Evolutionary conservation across 2,113 vertebrate genomes (phyloP), one percentile per base, ranked within the genome.

Genomic region (Illadopsis cleaveri): DNA sequence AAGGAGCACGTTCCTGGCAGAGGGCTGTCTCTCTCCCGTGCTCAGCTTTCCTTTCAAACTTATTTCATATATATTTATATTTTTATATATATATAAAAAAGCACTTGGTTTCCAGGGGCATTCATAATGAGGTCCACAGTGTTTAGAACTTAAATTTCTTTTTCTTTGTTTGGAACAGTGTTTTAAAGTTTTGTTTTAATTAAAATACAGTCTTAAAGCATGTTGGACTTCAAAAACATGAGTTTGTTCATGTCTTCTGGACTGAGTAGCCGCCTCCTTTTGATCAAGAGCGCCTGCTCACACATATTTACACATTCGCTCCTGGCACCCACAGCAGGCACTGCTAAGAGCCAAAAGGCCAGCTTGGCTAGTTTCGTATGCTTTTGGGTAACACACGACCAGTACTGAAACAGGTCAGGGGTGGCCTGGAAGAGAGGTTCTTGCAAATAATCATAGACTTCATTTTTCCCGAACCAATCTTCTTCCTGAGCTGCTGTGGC

Each of bases 241-340:
- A 99, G 99, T 96, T 99, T 99, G 98, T 99, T 99, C 99, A 99
- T 99, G 91, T 99, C 99, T 97, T 99, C 99, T 4, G 98, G 98
- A 64, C 99, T 99, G 72, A 99, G 99, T 94, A 99, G 99, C 65
- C 99, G 98, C 97, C 98, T 98, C 98, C 98, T 98, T 97, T 99
- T 99, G 98, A 99, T 99, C 7, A 99, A 98, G 96, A 99, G 98
- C 18, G 99, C 99, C 97, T 99, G 99, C 96, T 99, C 99, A 62
- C 99, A 99, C 98, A 99, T 99, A 94, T 98, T 99, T 90, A 99
- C 98, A 86, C 99, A 99, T 93, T 99, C 99, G 5, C 98, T 98
- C 69, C 99, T 98, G 81, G 99, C 98, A 75, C 99, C 99, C 78
- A 99, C 99, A 12, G 99, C 99, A 0, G 99, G 99, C 81, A 99